Evolutionary conservation across 2,113 vertebrate species (phyloP).

Genomic region (Cebus imitator): DNA sequence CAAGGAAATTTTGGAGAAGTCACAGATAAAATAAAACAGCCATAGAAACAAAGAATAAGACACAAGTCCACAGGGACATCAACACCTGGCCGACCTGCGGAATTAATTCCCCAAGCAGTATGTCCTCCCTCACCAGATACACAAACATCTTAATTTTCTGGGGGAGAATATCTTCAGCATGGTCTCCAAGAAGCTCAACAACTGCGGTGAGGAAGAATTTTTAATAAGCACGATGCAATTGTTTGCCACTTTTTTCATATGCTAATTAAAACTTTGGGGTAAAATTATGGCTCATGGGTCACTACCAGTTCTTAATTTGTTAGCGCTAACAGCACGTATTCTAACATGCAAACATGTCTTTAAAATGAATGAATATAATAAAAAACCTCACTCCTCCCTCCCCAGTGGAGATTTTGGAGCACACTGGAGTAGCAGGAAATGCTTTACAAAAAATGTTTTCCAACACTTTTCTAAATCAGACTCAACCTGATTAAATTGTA

Average conservation of each 20-base stretch:
- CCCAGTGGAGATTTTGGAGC: constrained; percentile 31
- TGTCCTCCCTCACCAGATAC: neutral
- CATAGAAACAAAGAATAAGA: constrained; percentile 33
- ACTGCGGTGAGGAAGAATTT: neutral
- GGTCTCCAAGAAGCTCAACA: neutral
- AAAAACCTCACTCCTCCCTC: neutral
- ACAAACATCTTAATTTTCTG: neutral
- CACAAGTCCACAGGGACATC: neutral
- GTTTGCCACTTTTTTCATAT: neutral
- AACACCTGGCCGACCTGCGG: neutral
- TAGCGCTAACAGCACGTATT: neutral
- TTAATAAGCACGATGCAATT: constrained; percentile 31
- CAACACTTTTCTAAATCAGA: constrained; percentile 42
- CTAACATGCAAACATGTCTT: constrained; percentile 38
- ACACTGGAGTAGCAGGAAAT: constrained; percentile 39
- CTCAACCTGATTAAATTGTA: constrained; percentile 31
- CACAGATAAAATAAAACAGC: constrained; percentile 44
- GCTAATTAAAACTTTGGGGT: constrained; percentile 56
- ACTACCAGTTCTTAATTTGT: constrained; percentile 37
- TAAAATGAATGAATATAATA: constrained; percentile 44
- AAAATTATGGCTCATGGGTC: constrained; percentile 43
- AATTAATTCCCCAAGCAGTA: constrained; percentile 6
- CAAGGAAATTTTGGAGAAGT: constrained; percentile 24
- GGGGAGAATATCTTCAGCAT: neutral
- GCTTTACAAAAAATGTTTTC: neutral